Evolutionary conservation across 2,113 vertebrate genomes (phyloP), one percentile per base, ranked within the genome.

Genomic region (Leptobrachium ailaonicum): DNA sequence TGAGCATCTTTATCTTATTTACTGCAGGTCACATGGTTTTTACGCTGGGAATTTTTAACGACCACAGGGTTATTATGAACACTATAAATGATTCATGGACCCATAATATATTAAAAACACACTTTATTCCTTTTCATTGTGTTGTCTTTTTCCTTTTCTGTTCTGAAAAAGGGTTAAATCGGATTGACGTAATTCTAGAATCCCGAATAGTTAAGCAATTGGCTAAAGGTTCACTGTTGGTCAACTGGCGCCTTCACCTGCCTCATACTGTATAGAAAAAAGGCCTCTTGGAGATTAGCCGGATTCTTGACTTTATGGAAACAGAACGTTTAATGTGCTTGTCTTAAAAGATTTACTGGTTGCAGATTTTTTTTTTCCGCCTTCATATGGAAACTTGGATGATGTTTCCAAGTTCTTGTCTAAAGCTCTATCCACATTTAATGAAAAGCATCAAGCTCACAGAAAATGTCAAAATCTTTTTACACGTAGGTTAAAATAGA

Each of bases 301-400:
- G 68, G 68, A 72, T 53, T 72, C 70, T 41, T 47, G 68, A 14
- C 68, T 47, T 43, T 50, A 54, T 72, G 70, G 70, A 72, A 72
- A 54, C 45, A 72, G n/a, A 54, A 40, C 70, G 13, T 44, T 40
- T 72, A 54, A 53, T 72, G 70, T 72, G 32, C 70, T 72, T 72
- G 50, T 72, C 70, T 72, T 72, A 54, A 32, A 54, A 72, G 50
- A 72, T 72, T 72, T 72, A 72, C 45, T 72, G 50, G 20, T 54
- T 72, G 32, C 70, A 72, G 50, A 11, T 72, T 71, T 8, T 50
- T 5, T 50, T 50, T 5, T 50, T 60, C 20, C 20, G 20, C 20
- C 44, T 69, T 14, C 13, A 12, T 69, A 11, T 72, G 70, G 70
- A 72, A 72, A 72, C 70, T 72, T 72, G 50, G 42, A 72, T 41